Conservation (phyloP, 2,888 invertebrate species). For the Campopleginae sp. region DNA sequence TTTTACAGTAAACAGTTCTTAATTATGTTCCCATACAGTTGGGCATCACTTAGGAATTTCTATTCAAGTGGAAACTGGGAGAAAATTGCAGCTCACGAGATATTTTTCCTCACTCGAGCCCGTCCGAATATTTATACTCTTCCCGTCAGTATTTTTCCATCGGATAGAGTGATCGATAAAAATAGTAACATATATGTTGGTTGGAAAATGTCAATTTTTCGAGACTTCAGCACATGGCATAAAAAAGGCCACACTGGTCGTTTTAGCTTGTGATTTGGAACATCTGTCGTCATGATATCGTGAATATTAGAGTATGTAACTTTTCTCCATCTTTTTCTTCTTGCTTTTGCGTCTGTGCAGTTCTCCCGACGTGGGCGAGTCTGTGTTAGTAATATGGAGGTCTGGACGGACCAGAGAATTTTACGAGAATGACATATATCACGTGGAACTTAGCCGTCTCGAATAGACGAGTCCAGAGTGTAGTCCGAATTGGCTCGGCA, state of each 20-base stretch:
- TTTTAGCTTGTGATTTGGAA: constrained; percentile 70
- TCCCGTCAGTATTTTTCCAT: neutral
- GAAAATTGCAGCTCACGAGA: neutral
- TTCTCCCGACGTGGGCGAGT: neutral
- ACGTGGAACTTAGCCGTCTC: constrained; percentile 40
- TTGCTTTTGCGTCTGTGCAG: neutral
- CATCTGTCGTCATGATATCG: constrained; percentile 74
- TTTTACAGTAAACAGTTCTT: neutral
- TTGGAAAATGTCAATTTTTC: constrained; percentile 28
- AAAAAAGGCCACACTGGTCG: constrained; percentile 22
- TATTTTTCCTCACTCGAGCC: neutral
- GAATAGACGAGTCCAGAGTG: constrained; percentile 61
- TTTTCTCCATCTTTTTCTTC: constrained; percentile 15
- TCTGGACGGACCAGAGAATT: constrained; percentile 58
- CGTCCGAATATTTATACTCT: neutral
- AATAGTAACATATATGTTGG: constrained; percentile 22
- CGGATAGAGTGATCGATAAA: constrained; percentile 3
- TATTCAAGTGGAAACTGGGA: neutral
- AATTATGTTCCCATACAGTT: neutral
- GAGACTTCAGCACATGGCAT: constrained; percentile 16
- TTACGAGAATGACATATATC: constrained; percentile 68
- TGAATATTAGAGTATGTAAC: constrained; percentile 70
- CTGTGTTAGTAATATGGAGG: constrained; percentile 29
- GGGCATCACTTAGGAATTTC: neutral
- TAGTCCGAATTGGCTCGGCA: constrained; percentile 51